Evolutionary conservation across 2,113 vertebrate species (phyloP).

Genomic region (Phrynosoma platyrhinos): DNA sequence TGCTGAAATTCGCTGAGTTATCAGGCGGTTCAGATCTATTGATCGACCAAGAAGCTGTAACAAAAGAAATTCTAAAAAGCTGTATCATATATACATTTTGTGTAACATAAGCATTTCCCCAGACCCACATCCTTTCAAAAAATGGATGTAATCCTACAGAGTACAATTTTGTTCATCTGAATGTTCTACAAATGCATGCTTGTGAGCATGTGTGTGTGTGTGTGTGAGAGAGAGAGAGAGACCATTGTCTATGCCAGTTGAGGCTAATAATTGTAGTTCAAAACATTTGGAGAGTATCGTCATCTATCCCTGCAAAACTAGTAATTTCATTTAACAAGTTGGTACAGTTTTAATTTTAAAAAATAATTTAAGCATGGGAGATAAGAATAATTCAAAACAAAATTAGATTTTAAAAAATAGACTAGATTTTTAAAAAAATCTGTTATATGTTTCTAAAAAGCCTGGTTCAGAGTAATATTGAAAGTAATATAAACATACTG

Average conservation of each 20-base stretch:
- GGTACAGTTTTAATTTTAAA: background rate
- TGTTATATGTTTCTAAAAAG: background rate
- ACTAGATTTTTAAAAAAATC: background rate
- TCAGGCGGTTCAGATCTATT: constrained; percentile 88
- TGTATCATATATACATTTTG: background rate
- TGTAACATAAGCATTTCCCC: background rate
- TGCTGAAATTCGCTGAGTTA: constrained; percentile 88
- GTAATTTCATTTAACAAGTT: background rate
- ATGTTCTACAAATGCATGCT: background rate
- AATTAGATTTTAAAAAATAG: too few relatives aligned
- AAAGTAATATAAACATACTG: background rate
- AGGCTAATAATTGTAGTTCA: background rate
- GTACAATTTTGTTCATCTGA: background rate
- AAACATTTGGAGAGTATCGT: background rate
- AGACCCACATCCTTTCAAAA: background rate
- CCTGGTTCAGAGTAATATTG: background rate
- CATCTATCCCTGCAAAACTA: background rate
- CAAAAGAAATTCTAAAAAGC: constrained; percentile 20
- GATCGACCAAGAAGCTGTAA: constrained; percentile 87
- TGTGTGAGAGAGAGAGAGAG: too few relatives aligned
- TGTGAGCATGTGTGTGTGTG: too few relatives aligned
- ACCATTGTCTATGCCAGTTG: too few relatives aligned
- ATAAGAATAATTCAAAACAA: background rate
- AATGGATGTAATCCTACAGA: background rate
- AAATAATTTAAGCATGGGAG: background rate